Percentiles rank a stretch among this genome's conserved stretches.
These are phyloP conservation scores for Tachina grossa DNA, from an alignment of 2,888 invertebrate species.

Conservation along the genomic window DNA sequence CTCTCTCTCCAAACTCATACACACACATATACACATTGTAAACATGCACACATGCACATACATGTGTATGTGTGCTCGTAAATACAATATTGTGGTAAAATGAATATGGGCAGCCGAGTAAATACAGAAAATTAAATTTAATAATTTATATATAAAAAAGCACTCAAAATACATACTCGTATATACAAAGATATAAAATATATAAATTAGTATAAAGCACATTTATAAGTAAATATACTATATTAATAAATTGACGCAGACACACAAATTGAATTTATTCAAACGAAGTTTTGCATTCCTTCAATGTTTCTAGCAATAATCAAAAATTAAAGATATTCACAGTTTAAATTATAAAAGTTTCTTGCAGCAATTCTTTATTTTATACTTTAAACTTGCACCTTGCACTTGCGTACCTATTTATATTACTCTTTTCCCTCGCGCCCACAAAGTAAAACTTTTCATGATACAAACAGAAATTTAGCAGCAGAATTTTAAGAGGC, in stretches of 20 bases:
- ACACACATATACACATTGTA: not conserved
- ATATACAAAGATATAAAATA: slow-evolving; percentile 32
- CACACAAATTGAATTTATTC: not conserved
- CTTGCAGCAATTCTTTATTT: too few relatives aligned
- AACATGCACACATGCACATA: not conserved
- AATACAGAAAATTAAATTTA: slow-evolving; percentile 82
- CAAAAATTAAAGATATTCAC: too few relatives aligned
- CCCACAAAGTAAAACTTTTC: too few relatives aligned
- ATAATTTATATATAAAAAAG: slow-evolving; percentile 77
- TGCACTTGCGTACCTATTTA: too few relatives aligned
- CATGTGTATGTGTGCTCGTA: not conserved
- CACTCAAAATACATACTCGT: slow-evolving; percentile 46
- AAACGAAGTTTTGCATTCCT: too few relatives aligned
- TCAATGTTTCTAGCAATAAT: too few relatives aligned
- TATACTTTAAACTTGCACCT: too few relatives aligned
- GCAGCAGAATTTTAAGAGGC: too few relatives aligned
- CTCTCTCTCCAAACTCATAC: not conserved
- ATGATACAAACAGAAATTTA: too few relatives aligned
- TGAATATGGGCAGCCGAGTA: slow-evolving; percentile 74
- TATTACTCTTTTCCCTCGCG: too few relatives aligned
- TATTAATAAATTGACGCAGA: slow-evolving; percentile 12
- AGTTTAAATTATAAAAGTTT: too few relatives aligned
- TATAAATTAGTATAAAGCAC: not conserved
- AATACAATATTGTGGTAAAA: slow-evolving; percentile 59
- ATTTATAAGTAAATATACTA: slow-evolving; percentile 14